Evolutionary conservation across 2,888 invertebrate species (phyloP), one percentile per base, ranked within the genome.

Genomic region (Malacosoma neustria): DNA sequence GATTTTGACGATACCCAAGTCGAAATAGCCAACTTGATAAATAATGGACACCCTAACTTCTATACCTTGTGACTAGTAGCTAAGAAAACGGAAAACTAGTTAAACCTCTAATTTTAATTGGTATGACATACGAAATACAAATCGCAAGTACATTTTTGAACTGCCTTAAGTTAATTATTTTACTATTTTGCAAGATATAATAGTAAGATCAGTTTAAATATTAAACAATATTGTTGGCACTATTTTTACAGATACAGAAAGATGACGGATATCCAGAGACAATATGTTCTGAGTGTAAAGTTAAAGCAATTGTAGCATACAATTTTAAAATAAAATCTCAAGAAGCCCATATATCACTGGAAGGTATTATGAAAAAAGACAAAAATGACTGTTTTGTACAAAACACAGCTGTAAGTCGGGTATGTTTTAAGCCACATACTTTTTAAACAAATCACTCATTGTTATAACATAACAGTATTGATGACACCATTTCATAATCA

Each of bases 181-280:
- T 22, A 22, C 22, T 9, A 6, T 5, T 22, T 7, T 22, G 9
- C 2, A 22, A 7, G 9, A 2, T 3, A 22, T 22, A 22, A 22
- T 22, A 7, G 5, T 22, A 22, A 22, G n/a, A n/a, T n/a, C n/a
- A n/a, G n/a, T n/a, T n/a, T n/a, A n/a, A n/a, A n/a, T n/a, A n/a
- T n/a, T n/a, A n/a, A n/a, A n/a, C n/a, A n/a, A n/a, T n/a, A n/a
- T n/a, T n/a, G n/a, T n/a, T n/a, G n/a, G n/a, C n/a, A n/a, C n/a
- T n/a, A n/a, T n/a, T 22, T 22, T 7, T 6, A n/a, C 51, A 84
- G 85, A 71, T 82, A 43, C 54, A 54, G 33, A 63, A 57, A 49
- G 67, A 63, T 32, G 86, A 86, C 69, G 82, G 79, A 2, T 51
- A 82, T 22, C 86, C 86, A 4, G 46, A 67, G 14, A 74, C 69